phyloP scores from a whole-genome alignment of 2,113 vertebrate genomes.

The Diadophis punctatus region DNA sequence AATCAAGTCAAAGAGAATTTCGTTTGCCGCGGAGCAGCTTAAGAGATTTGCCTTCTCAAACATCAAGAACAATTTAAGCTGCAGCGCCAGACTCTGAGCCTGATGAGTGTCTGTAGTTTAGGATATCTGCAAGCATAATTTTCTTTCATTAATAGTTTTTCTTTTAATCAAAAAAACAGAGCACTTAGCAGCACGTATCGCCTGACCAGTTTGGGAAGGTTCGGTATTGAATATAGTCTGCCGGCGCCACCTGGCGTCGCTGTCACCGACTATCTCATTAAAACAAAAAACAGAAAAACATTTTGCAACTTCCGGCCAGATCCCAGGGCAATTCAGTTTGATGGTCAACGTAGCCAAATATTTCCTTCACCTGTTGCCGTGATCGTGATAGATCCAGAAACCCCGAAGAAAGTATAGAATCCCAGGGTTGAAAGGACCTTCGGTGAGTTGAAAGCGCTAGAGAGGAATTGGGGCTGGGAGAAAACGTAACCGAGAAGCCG shows the following conservation, averaged over 20 bases:
- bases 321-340: background rate
- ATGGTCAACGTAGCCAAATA: background rate
- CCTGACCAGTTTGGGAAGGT: background rate
- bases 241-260: background rate
- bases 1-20: background rate
- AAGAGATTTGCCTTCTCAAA: background rate
- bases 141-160: background rate
- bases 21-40: background rate
- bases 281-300: background rate
- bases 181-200: background rate
- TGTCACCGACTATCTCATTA: background rate
- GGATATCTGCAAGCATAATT: background rate
- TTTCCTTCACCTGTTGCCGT: background rate
- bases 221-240: background rate
- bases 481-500: background rate
- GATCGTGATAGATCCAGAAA: background rate
- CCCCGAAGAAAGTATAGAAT: background rate
- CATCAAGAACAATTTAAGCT: background rate
- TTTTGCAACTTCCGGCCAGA: background rate
- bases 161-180: background rate
- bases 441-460: background rate
- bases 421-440: background rate
- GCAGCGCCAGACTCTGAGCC: background rate
- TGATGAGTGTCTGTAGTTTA: background rate
- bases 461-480: background rate